Evolutionary conservation across 2,113 vertebrate genomes (phyloP), one percentile per base, ranked within the genome.

Genomic region (Pan paniscus): DNA sequence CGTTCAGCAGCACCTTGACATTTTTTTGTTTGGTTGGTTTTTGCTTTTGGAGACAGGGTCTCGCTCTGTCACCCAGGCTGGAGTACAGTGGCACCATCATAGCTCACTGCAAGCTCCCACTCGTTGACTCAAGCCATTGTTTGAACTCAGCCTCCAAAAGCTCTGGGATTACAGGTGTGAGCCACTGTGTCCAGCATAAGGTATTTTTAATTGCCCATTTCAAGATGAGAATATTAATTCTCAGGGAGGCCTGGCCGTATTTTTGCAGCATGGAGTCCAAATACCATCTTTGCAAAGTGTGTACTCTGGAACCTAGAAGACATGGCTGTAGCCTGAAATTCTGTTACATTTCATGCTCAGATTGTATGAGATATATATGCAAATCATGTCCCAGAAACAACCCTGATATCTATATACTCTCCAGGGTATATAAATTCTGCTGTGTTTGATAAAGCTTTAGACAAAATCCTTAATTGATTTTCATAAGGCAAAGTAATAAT

Each of bases 401-500:
- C 14, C 35, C 48, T 80, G 68, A 48, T 32, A 40, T 20, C 23
- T 75, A 23, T 25, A 23, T 10, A 18, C 38, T 20, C 79, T 94
- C 46, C 20, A 8, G 72, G 9, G 57, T 89, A 22, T 52, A 30
- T 91, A 67, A 81, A 89, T 93, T 93, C 94, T 93, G 9, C 70
- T 81, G 3, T n/a, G 8, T 90, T 92, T 38, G 89, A 86, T 76
- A 85, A 59, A 95, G 46, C 35, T 97, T 97, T 89, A 96, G 72
- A 97, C 97, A 70, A 98, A 91, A n/a, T 85, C 97, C 73, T 95
- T 97, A 97, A 97, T 73, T 97, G 96, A 97, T 98, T 98, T 98
- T 97, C 87, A 96, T 9, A 5, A 97, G 86, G 95, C 57, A 73
- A 96, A 43, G 25, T 96, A 95, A 97, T 97, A 96, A 97, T 97